A percentile compares a stretch with the other conserved stretches of the same genome.
phyloP scores from a whole-genome alignment of 2,113 vertebrate genomes.

The Psammodynastes pulverulentus region DNA sequence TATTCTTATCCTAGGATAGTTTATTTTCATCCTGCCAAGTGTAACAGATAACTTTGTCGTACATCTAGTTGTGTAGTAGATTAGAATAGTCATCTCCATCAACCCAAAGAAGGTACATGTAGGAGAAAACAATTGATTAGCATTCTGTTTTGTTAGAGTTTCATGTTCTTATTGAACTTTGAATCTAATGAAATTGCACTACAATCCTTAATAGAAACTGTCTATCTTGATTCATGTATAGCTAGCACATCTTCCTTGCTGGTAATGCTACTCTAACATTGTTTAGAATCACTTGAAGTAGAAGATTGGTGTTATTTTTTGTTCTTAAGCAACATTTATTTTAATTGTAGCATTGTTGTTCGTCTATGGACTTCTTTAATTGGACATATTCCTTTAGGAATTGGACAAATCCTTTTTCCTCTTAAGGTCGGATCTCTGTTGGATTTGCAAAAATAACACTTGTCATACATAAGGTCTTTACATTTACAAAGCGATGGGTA shows the following conservation, averaged over 20 bases:
- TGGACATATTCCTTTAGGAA: background rate
- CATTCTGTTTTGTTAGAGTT: background rate
- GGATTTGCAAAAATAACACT: constrained; percentile 20
- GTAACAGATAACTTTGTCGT: background rate
- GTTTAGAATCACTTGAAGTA: constrained; percentile 24
- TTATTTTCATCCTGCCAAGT: background rate
- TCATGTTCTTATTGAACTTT: constrained; percentile 17
- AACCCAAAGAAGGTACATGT: background rate
- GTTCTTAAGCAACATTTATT: background rate
- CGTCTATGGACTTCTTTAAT: constrained; percentile 8
- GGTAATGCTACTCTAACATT: constrained; percentile 3
- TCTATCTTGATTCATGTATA: background rate
- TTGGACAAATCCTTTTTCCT: background rate
- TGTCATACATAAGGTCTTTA: constrained; percentile 20
- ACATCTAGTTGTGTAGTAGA: background rate
- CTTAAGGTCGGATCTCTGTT: constrained; percentile 8
- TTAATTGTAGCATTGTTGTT: constrained; percentile 19
- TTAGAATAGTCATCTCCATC: background rate
- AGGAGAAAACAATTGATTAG: background rate
- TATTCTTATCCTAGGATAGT: background rate
- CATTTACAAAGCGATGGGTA: background rate
- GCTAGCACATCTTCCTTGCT: background rate
- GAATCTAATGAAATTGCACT: background rate
- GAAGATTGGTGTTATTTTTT: constrained; percentile 19
- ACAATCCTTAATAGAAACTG: background rate